Percentiles rank a stretch among this genome's conserved stretches.
Evolutionary conservation across 2,888 invertebrate genomes (phyloP).

Genomic region (Cheilosia variabilis): DNA sequence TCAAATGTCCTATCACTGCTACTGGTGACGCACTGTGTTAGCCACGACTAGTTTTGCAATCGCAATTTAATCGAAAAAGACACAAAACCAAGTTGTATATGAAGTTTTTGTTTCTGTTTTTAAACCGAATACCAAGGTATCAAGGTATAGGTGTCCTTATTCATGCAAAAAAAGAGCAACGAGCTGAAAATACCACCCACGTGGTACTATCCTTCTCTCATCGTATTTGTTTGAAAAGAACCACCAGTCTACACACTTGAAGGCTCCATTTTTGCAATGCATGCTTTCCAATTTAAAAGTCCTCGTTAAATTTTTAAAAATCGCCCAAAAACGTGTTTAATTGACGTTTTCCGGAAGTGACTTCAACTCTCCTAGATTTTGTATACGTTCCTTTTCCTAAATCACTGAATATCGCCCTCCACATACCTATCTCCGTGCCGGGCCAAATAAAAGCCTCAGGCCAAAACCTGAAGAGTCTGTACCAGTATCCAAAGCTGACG

Average conservation of each 20-base stretch:
- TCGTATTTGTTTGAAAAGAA: too few species aligned
- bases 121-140: too few species aligned
- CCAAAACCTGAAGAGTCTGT: neutral
- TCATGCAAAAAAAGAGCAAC: too few species aligned
- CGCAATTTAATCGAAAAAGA: too few species aligned
- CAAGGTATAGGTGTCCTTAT: too few species aligned
- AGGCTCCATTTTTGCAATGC: neutral
- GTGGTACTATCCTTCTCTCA: too few species aligned
- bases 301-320: slow-evolving; percentile 24
- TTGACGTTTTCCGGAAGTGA: neutral
- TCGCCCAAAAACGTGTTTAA: neutral
- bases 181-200: neutral
- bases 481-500: slow-evolving; percentile 9
- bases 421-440: neutral
- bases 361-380: neutral
- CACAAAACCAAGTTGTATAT: too few species aligned
- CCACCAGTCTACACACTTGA: too few species aligned
- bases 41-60: too few species aligned
- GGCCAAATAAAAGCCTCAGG: slow-evolving; percentile 42
- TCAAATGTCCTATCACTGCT: too few species aligned
- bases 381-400: slow-evolving; percentile 3
- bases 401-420: slow-evolving; percentile 3
- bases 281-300: neutral
- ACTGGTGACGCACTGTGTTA: too few species aligned
- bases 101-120: too few species aligned